These are phyloP conservation scores for Hozukius guyotensis DNA, from an alignment of 2,797 vertebrate genomes.

Conservation along the genomic window DNA sequence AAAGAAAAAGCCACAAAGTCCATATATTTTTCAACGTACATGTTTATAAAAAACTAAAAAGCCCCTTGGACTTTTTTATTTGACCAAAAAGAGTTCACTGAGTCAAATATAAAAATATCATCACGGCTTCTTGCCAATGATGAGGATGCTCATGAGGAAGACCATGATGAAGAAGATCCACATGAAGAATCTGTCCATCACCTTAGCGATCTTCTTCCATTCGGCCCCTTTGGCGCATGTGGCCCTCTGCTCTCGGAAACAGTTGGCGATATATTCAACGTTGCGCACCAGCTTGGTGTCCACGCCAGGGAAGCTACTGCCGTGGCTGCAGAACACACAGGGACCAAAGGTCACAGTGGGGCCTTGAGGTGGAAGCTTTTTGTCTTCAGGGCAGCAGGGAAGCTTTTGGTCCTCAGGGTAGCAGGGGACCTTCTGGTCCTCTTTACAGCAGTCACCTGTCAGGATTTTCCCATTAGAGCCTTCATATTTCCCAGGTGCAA, in stretches of 20 bases:
- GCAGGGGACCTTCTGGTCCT: constrained; percentile 60
- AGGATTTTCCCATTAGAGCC: constrained; percentile 65
- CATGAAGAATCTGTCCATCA: constrained; percentile 99
- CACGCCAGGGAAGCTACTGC: constrained; percentile 38
- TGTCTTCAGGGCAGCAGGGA: not conserved
- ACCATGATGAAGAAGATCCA: constrained; percentile 99
- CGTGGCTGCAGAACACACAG: constrained; percentile 75
- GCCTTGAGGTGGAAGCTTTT: constrained; percentile 69
- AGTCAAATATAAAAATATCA: not conserved
- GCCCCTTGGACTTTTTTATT: not conserved
- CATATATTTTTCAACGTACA: not conserved
- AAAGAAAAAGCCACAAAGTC: constrained; percentile 1
- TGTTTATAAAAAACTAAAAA: constrained; percentile 16
- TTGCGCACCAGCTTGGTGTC: constrained; percentile 85
- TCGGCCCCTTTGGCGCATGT: constrained; percentile 92
- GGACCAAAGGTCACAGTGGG: constrained; percentile 75
- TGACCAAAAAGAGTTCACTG: not conserved
- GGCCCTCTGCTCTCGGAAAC: constrained; percentile 91
- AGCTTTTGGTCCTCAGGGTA: constrained; percentile 34
- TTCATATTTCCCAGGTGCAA: constrained; percentile 64
- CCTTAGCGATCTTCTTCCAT: constrained; percentile 99
- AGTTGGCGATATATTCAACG: constrained; percentile 94
- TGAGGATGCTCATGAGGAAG: constrained; percentile 95
- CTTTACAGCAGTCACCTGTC: constrained; percentile 67
- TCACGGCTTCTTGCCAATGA: constrained; percentile 89